phyloP scores from a whole-genome alignment of 2,888 invertebrate species.

The Sinhomidia bicolor region DNA sequence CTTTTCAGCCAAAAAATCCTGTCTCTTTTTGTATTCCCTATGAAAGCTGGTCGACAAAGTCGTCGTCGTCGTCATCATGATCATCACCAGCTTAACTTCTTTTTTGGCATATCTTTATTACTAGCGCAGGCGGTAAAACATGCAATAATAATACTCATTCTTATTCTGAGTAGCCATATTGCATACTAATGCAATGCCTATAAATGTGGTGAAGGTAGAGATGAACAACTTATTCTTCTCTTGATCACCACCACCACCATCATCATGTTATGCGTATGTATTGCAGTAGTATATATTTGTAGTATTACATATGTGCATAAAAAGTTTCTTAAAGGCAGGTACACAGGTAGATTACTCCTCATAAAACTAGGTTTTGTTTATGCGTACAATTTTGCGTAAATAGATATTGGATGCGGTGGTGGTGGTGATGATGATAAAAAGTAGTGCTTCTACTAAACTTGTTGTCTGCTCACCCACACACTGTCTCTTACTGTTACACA shows the following conservation, averaged over 20 bases:
- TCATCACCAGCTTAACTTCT: conserved; percentile 60
- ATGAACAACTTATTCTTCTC: conserved; percentile 26
- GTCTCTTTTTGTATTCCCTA: conserved; percentile 14
- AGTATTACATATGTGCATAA: too few relatives aligned
- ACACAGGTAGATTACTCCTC: background rate
- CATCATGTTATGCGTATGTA: background rate
- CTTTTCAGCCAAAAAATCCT: conserved; percentile 62
- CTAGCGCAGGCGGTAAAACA: conserved; percentile 64
- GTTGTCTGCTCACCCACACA: conserved; percentile 26
- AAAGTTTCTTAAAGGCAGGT: too few relatives aligned
- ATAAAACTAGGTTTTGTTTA: conserved; percentile 55
- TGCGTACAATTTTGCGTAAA: conserved; percentile 65
- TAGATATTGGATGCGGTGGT: conserved; percentile 33
- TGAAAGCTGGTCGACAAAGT: conserved; percentile 44
- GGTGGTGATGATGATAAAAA: conserved; percentile 48
- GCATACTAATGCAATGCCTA: conserved; percentile 39
- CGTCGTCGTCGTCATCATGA: conserved; percentile 10
- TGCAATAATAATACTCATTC: conserved; percentile 55
- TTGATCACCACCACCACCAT: background rate
- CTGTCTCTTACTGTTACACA: conserved; percentile 16
- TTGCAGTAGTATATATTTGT: too few relatives aligned
- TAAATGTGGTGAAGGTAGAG: conserved; percentile 18
- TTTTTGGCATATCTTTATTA: conserved; percentile 70
- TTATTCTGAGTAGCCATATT: conserved; percentile 40
- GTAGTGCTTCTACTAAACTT: background rate